Conservation (phyloP, 2,113 vertebrate genomes). For the Phaethon lepturus region DNA sequence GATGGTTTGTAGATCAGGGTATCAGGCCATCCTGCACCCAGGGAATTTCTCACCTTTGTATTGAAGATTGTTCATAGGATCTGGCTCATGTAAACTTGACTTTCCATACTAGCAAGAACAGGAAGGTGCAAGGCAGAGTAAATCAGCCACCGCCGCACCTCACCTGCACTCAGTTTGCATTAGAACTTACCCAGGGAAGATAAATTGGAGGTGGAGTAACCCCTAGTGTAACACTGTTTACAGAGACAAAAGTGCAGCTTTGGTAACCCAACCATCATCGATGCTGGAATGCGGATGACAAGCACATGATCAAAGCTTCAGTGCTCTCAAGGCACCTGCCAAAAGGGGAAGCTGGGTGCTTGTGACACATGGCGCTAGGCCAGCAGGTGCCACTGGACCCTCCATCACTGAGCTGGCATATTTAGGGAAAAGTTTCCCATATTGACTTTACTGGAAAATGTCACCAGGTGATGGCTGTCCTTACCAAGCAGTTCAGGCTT, state of each 20-base stretch:
- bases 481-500: conserved; percentile 90
- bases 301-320: background rate
- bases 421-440: background rate
- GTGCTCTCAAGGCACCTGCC: background rate
- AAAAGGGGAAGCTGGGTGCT: background rate
- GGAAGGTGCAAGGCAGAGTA: background rate
- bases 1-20: background rate
- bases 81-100: background rate
- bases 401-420: background rate
- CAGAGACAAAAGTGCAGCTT: background rate
- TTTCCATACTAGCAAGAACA: background rate
- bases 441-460: background rate
- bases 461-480: background rate
- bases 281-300: fast-evolving
- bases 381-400: background rate
- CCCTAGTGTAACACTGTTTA: background rate
- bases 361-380: background rate
- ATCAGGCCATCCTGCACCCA: background rate
- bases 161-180: background rate
- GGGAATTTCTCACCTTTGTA: background rate
- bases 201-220: background rate
- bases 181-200: background rate
- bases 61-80: background rate
- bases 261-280: fast-evolving
- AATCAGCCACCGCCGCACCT: background rate